Evolutionary conservation across 2,113 vertebrate genomes (phyloP).

Genomic region (Phrynocephalus versicolor): DNA sequence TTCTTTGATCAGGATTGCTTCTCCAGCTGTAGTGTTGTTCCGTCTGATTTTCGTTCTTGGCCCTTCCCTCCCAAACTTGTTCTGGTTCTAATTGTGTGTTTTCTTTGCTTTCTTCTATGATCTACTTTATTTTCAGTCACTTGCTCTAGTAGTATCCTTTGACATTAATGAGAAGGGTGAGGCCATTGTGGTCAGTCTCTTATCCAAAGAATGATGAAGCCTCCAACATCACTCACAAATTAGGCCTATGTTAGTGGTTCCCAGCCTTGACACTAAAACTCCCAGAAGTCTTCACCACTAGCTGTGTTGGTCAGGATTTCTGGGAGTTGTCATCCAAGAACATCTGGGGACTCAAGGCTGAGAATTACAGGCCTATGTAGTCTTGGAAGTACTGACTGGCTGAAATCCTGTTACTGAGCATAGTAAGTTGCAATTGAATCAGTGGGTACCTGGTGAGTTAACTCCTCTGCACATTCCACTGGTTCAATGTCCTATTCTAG

Average conservation of each 20-base stretch:
- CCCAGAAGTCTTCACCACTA: too few species aligned
- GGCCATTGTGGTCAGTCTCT: not conserved
- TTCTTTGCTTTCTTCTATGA: not conserved
- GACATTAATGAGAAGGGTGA: not conserved
- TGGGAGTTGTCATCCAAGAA: too few species aligned
- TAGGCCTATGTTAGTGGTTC: not conserved
- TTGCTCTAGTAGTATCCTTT: not conserved
- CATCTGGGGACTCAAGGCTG: too few species aligned
- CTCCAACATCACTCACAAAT: not conserved
- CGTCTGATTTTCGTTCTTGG: not conserved
- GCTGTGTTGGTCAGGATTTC: too few species aligned
- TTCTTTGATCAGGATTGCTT: not conserved
- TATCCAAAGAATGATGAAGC: not conserved
- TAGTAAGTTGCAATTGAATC: too few species aligned
- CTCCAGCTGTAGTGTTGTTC: not conserved
- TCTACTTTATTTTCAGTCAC: not conserved
- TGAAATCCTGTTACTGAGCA: too few species aligned
- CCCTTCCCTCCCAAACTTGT: not conserved
- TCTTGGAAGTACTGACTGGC: too few species aligned
- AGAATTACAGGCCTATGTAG: too few species aligned
- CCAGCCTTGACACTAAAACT: too few species aligned
- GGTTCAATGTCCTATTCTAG: too few species aligned
- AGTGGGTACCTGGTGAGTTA: too few species aligned
- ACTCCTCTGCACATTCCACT: too few species aligned
- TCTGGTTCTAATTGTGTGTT: not conserved